These are phyloP conservation scores for Dascillus cervinus DNA, from an alignment of 2,888 invertebrate species.

Conservation along the genomic window DNA sequence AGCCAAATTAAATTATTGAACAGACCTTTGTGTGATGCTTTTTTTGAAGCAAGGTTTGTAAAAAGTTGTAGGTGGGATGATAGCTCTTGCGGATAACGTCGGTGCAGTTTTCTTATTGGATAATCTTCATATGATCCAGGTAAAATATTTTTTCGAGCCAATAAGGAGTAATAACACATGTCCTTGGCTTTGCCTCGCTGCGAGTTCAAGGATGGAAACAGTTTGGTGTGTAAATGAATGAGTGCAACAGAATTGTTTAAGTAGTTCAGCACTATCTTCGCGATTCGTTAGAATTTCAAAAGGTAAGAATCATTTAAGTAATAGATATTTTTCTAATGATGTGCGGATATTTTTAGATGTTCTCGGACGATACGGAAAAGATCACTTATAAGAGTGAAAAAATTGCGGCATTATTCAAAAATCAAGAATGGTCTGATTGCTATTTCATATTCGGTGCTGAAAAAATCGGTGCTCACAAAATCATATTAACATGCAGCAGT, in stretches of 20 bases:
- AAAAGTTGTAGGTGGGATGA: too few species aligned
- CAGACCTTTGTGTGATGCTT: too few species aligned
- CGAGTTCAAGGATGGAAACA: constrained; percentile 29
- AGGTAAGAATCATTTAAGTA: background rate
- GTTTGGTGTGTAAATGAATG: constrained; percentile 17
- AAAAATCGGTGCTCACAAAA: constrained; percentile 52
- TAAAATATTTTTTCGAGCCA: constrained; percentile 2
- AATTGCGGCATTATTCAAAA: constrained; percentile 16
- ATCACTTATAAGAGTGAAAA: constrained; percentile 10
- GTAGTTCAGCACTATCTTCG: too few species aligned
- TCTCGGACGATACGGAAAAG: constrained; percentile 7
- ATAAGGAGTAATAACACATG: constrained; percentile 9
- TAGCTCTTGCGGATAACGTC: too few species aligned
- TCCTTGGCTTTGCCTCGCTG: constrained; percentile 29
- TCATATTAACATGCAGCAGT: constrained; percentile 57
- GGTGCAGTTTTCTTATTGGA: too few species aligned
- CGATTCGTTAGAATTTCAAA: too few species aligned
- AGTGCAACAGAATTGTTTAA: too few species aligned
- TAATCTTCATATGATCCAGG: constrained; percentile 3
- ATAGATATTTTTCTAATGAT: background rate
- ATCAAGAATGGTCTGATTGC: constrained; percentile 44
- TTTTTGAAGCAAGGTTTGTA: too few species aligned
- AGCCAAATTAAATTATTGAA: too few species aligned
- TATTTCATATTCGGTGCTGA: constrained; percentile 48
- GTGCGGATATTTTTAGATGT: constrained; percentile 15